A percentile compares a stretch with the other conserved stretches of the same genome.
phyloP scores from a whole-genome alignment of 2,888 invertebrate genomes.

The Xestia c-nigrum region DNA sequence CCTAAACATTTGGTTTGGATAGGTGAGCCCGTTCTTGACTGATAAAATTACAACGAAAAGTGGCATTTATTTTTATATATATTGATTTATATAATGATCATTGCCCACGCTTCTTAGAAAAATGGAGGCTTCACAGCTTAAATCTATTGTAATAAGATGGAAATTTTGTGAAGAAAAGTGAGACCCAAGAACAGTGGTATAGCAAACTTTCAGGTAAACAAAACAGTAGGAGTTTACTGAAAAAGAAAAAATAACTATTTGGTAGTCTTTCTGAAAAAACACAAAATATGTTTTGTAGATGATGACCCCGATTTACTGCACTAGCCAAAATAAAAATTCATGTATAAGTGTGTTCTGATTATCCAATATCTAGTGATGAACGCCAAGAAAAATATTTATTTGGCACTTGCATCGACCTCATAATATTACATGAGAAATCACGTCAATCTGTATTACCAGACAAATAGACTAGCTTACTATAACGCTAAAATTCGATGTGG shows the following conservation, averaged over 20 bases:
- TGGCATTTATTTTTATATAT: no score
- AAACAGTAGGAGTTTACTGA: not conserved
- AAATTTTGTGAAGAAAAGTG: not conserved
- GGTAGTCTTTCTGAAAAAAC: not conserved
- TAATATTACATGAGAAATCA: conserved; percentile 21
- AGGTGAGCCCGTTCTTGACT: no score
- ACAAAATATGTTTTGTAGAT: not conserved
- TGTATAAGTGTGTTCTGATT: not conserved
- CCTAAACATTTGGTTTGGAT: no score
- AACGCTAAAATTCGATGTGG: not conserved
- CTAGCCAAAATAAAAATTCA: conserved; percentile 10
- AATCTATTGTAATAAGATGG: not conserved
- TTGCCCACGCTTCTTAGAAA: no score
- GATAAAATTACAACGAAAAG: no score
- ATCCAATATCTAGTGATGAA: not conserved
- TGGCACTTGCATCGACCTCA: conserved; percentile 22
- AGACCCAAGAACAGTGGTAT: not conserved
- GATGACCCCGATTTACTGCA: not conserved
- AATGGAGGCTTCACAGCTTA: not conserved
- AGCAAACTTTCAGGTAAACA: not conserved
- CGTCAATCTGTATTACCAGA: not conserved
- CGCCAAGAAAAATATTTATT: conserved; percentile 39
- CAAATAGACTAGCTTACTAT: not conserved
- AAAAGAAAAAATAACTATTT: no score
- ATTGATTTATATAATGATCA: no score